These are phyloP conservation scores for Podarcis cretensis DNA, from an alignment of 2,113 vertebrate genomes.

Conservation along the genomic window DNA sequence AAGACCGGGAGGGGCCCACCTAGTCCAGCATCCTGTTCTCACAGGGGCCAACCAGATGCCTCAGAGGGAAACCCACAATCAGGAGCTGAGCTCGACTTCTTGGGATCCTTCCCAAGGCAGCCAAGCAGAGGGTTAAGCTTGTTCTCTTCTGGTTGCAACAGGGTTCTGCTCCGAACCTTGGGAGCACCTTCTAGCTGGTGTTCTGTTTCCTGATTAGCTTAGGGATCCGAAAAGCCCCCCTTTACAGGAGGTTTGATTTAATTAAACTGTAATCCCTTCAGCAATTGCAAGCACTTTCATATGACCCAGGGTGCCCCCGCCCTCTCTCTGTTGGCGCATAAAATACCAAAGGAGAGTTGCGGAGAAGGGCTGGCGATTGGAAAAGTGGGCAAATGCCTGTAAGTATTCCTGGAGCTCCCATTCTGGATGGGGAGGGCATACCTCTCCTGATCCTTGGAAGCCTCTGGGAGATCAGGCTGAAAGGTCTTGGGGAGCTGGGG, in stretches of 20 bases:
- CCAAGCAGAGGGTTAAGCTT: background rate
- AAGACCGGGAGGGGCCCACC: no score
- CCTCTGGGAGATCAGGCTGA: fast-evolving
- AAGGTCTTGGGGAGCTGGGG: background rate
- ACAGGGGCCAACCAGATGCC: no score
- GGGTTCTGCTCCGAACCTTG: background rate
- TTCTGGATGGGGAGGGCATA: background rate
- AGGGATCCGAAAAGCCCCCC: constrained; percentile 66
- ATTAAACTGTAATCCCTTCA: constrained; percentile 73
- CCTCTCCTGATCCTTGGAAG: fast-evolving
- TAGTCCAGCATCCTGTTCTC: no score
- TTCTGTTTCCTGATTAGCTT: constrained; percentile 49
- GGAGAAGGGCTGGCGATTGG: fast-evolving
- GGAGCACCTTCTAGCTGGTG: constrained; percentile 19
- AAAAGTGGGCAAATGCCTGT: constrained; percentile 71
- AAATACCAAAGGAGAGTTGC: background rate
- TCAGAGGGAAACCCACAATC: no score
- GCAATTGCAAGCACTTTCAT: constrained; percentile 76
- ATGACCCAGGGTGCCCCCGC: constrained; percentile 54
- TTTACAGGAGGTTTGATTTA: constrained; percentile 71
- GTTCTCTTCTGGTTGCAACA: background rate
- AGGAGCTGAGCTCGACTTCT: background rate
- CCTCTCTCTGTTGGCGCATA: constrained; percentile 29
- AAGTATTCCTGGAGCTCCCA: constrained; percentile 53
- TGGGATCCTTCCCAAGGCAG: background rate